phyloP scores from a whole-genome alignment of 2,113 vertebrate species.

The Pluvialis apricaria region DNA sequence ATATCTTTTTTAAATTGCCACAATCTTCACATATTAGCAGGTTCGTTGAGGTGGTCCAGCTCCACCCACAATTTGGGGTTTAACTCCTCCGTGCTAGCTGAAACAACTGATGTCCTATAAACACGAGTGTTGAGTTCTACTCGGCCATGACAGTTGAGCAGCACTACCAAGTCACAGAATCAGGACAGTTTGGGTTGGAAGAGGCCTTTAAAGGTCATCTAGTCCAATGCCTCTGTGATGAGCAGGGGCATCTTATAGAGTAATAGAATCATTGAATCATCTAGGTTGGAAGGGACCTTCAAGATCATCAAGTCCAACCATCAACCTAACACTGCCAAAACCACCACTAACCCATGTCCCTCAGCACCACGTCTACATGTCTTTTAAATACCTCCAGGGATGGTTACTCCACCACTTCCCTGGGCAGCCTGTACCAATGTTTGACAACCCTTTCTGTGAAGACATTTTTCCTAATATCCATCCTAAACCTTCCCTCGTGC shows the following conservation, averaged over 20 bases:
- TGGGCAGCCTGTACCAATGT: no score
- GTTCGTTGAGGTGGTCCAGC: neutral
- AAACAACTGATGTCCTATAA: neutral
- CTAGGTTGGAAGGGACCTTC: no score
- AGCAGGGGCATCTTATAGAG: neutral
- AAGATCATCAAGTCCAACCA: no score
- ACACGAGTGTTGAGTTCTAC: neutral
- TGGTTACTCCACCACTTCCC: no score
- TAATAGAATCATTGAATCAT: no score
- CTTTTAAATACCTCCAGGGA: no score
- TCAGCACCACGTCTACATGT: no score
- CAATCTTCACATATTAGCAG: neutral
- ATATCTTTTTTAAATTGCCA: neutral
- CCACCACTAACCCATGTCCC: no score
- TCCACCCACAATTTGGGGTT: neutral
- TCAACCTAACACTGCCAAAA: no score
- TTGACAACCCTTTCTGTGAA: no score
- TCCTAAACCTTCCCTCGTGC: no score
- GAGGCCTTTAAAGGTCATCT: neutral
- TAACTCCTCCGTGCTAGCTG: neutral
- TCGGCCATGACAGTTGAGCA: neutral
- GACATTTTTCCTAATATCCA: no score
- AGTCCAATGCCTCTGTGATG: neutral
- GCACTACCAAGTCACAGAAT: neutral
- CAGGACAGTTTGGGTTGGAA: neutral